A percentile compares a stretch with the other conserved stretches of the same genome.
These are phyloP conservation scores for Brachionus rubens DNA, from an alignment of 1,140 invertebrate species.

Conservation along the genomic window DNA sequence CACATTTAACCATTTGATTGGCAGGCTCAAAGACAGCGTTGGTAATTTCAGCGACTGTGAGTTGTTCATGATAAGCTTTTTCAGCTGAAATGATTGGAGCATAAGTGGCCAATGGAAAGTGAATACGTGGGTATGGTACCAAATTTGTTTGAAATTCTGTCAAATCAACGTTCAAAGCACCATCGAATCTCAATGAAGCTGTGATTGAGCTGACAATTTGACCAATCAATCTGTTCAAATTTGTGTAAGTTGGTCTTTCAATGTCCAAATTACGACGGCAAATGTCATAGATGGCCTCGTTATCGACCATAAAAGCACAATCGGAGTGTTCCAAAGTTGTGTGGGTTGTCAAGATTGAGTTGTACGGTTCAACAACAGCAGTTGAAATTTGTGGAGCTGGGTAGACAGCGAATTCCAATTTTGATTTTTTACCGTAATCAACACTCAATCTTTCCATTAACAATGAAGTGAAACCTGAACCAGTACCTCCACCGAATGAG, in stretches of 20 bases:
- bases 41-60: conserved; percentile 63
- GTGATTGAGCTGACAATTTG: conserved; percentile 83
- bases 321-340: conserved; percentile 58
- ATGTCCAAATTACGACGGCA: conserved; percentile 78
- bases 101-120: conserved; percentile 76
- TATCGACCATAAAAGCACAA: conserved; percentile 68
- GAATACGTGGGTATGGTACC: conserved; percentile 63
- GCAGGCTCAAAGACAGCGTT: conserved; percentile 66
- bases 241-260: conserved; percentile 74
- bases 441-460: conserved; percentile 81
- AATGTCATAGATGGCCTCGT: conserved; percentile 81
- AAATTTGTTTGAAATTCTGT: conserved; percentile 54
- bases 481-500: conserved; percentile 65
- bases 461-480: conserved; percentile 71
- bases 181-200: conserved; percentile 65
- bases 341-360: conserved; percentile 58
- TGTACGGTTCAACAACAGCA: conserved; percentile 61
- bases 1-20: conserved; percentile 70
- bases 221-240: conserved; percentile 74
- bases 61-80: conserved; percentile 60
- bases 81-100: conserved; percentile 66
- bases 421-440: conserved; percentile 82
- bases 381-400: conserved; percentile 71
- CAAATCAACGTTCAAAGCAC: conserved; percentile 53
- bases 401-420: conserved; percentile 80